Conservation (phyloP, 2,888 invertebrate species). For the Archips crataeganus region DNA sequence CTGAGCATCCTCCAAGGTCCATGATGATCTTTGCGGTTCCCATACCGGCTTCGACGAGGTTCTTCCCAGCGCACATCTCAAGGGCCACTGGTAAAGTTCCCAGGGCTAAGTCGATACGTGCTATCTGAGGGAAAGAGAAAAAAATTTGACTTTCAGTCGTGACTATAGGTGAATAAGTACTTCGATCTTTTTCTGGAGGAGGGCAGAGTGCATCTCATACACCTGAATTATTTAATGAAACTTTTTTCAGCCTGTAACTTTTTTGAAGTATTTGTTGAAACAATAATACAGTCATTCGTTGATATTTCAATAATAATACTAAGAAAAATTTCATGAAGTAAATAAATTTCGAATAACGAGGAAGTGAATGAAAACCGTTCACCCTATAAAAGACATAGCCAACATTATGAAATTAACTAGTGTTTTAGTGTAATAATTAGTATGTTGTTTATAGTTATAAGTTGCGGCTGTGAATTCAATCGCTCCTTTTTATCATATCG, state of each 20-base stretch:
- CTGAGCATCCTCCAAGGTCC: slow-evolving; percentile 71
- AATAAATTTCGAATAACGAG: neutral
- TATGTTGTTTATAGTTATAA: no score
- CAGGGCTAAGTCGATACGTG: slow-evolving; percentile 67
- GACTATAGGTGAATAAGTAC: neutral
- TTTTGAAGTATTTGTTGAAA: neutral
- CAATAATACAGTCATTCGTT: neutral
- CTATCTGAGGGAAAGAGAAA: slow-evolving; percentile 56
- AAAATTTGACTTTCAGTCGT: neutral
- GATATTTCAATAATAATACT: neutral
- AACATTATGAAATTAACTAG: no score
- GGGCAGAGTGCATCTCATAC: no score
- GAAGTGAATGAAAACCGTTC: neutral
- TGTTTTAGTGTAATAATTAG: no score
- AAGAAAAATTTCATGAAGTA: neutral
- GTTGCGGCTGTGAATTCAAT: neutral
- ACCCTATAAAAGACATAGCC: neutral
- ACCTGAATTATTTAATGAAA: no score
- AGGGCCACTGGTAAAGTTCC: slow-evolving; percentile 67
- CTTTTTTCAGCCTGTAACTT: no score
- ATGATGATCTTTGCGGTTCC: slow-evolving; percentile 67
- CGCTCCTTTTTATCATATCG: neutral
- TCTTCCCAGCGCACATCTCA: slow-evolving; percentile 70
- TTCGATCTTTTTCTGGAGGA: no score
- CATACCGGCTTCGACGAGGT: slow-evolving; percentile 66